Base-by-base conservation (phyloP, 2,888 invertebrate genomes). In the Vanessa cardui region DNA sequence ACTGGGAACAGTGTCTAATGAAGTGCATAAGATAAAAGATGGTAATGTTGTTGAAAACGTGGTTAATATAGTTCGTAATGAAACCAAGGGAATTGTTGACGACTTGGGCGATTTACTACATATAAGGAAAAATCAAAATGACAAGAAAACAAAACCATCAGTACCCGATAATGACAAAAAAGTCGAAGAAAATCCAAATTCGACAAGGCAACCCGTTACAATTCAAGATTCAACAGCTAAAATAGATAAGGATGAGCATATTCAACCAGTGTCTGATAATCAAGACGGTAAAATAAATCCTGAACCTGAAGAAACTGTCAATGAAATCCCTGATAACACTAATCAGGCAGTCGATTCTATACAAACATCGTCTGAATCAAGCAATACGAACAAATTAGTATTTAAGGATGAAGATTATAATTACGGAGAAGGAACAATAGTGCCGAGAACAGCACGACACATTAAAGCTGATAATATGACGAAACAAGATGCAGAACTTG, bases 11-110 rank as follows among this genome's bases (percentile, higher is more conserved):
- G 56, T 69, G 6, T 33, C 21, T 18, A 26, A 64, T n/a, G 58
- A 58, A 39, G 64, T 64, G 2, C 52, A 70, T 46, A 50, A 66
- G 39, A 7, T 70, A 4, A 58, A 33, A 9, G 45, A 70, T 44
- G 64, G 58, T 31, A 67, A 61, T 54, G 26, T 56, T 15, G 15
- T 62, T 31, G 18, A 58, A 21, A 70, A 64, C 15, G 45, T 64
- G 20, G 62, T 58, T 6, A 18, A 58, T 9, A 46, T 31, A 12
- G 31, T 70, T 46, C 64, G 21, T 18, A 49, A 62, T 5, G 66
- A 63, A 26, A 64, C 66, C n/a, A 70, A 66, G 49, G 54, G 20
- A n/a, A 61, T 69, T 4, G 33, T 69, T n/a, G 44, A 8, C 6
- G 69, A 66, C 33, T 9, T 66, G 1, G 56, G 63, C 21, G 44